Conservation (phyloP, 2,888 invertebrate genomes). For the Helicoverpa assulta region DNA sequence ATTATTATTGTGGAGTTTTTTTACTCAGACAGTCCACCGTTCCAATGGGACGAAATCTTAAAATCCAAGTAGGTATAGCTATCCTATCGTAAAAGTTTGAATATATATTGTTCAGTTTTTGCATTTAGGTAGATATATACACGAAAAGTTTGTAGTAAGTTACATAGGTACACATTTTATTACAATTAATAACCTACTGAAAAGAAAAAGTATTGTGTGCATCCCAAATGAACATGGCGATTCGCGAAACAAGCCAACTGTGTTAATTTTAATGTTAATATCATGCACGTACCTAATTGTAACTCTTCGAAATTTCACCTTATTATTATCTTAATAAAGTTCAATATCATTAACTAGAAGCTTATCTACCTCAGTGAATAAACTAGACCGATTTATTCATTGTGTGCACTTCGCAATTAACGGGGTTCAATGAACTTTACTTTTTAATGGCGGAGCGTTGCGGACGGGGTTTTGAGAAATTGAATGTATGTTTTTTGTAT, state of each 20-base stretch:
- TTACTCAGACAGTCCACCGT: too few species aligned
- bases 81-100: too few species aligned
- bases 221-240: background rate
- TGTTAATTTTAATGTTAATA: background rate
- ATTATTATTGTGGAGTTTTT: too few species aligned
- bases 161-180: too few species aligned
- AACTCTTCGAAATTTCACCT: slow-evolving; percentile 3
- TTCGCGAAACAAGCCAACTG: background rate
- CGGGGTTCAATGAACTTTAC: background rate
- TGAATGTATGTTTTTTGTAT: too few species aligned
- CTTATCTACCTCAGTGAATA: background rate
- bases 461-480: background rate
- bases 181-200: too few species aligned
- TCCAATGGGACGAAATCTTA: too few species aligned
- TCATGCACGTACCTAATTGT: background rate
- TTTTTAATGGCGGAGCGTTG: background rate
- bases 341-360: background rate
- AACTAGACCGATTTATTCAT: background rate
- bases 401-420: background rate
- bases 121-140: too few species aligned
- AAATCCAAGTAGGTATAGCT: too few species aligned
- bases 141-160: too few species aligned
- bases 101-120: too few species aligned
- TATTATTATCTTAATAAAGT: background rate
- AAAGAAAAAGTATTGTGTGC: background rate